A percentile compares a stretch with the other conserved stretches of the same genome.
These are phyloP conservation scores for Drosophila fulvimacula DNA, from an alignment of 2,888 invertebrate species.

Conservation along the genomic window DNA sequence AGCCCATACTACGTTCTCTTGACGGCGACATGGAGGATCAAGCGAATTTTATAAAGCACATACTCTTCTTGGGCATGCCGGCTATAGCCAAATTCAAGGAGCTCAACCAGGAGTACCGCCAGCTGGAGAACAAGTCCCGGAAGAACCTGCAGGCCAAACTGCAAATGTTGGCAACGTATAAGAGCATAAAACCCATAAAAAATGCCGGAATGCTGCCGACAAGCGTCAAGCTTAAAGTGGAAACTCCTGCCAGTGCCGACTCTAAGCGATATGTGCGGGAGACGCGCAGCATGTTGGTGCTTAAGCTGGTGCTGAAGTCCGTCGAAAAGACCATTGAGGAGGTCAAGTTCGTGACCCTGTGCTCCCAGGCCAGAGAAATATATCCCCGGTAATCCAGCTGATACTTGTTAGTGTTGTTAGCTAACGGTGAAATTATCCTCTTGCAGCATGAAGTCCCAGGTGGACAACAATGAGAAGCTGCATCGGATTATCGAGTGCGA, in stretches of 20 bases:
- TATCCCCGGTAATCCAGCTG: conserved; percentile 77
- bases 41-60: conserved; percentile 81
- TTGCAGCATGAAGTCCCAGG: conserved; percentile 81
- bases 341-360: conserved; percentile 82
- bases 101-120: conserved; percentile 74
- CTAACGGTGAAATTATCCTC: neutral
- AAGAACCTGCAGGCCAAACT: conserved; percentile 74
- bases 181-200: conserved; percentile 39
- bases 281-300: conserved; percentile 82
- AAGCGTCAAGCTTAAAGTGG: conserved; percentile 30
- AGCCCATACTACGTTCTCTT: conserved; percentile 82
- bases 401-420: neutral
- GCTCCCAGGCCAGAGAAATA: conserved; percentile 81
- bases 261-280: conserved; percentile 82
- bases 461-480: conserved; percentile 80
- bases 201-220: too few relatives aligned
- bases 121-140: conserved; percentile 78
- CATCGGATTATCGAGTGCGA: conserved; percentile 77
- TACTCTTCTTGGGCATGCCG: conserved; percentile 82
- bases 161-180: conserved; percentile 66
- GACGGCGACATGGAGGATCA: conserved; percentile 83
- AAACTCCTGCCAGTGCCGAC: conserved; percentile 31
- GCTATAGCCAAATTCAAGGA: conserved; percentile 79
- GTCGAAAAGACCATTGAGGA: conserved; percentile 81
- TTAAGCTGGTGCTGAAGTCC: conserved; percentile 78